These are phyloP conservation scores for Harmothoe impar DNA, from an alignment of 2,888 invertebrate genomes.

Conservation along the genomic window DNA sequence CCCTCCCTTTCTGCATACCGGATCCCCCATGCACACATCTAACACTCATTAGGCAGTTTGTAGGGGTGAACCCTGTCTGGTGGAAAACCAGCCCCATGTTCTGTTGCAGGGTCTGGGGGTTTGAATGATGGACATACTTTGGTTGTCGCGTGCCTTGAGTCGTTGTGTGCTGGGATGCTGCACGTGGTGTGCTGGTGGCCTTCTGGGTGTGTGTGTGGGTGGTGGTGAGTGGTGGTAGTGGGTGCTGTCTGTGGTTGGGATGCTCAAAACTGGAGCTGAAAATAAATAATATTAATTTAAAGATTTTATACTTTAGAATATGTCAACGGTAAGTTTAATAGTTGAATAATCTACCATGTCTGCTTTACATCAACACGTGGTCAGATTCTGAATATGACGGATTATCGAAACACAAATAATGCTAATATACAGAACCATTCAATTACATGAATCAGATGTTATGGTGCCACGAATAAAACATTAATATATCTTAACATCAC, in stretches of 20 bases:
- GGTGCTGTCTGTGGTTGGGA: neutral
- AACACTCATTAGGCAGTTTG: constrained; percentile 26
- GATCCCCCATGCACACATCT: neutral
- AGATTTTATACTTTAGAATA: no score
- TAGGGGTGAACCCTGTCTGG: constrained; percentile 42
- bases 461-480: no score
- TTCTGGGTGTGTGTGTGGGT: neutral
- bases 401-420: no score
- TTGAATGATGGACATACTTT: constrained; percentile 49
- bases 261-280: no score
- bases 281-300: no score
- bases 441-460: no score
- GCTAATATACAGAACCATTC: no score
- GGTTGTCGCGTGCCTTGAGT: constrained; percentile 11
- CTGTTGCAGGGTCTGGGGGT: neutral
- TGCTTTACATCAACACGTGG: no score
- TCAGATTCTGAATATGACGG: no score
- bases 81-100: constrained; percentile 20
- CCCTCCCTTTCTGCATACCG: neutral
- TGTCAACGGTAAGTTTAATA: no score
- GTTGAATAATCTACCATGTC: no score
- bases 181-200: neutral
- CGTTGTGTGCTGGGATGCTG: neutral
- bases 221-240: neutral
- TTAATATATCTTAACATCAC: no score